phyloP scores from a whole-genome alignment of 2,888 invertebrate genomes.

The Eledone cirrhosa region DNA sequence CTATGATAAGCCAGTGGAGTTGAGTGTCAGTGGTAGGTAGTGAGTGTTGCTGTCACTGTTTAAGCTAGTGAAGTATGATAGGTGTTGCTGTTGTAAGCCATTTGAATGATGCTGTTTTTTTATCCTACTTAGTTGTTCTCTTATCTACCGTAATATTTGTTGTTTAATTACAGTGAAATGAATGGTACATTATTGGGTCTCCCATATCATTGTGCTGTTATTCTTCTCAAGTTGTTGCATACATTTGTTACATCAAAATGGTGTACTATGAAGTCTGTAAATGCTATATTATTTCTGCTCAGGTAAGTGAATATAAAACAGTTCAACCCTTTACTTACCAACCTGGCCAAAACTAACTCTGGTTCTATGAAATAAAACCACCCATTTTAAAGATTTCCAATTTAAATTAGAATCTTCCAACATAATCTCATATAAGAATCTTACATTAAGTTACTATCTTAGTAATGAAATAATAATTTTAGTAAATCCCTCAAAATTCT shows the following conservation, averaged over 20 bases:
- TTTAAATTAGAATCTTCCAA: too few species aligned
- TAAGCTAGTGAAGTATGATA: neutral
- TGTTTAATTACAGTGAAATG: slow-evolving; percentile 77
- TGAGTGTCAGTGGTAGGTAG: neutral
- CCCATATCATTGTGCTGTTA: slow-evolving; percentile 83
- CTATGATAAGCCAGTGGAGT: too few species aligned
- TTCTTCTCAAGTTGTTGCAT: slow-evolving; percentile 79
- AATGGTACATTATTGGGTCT: slow-evolving; percentile 88
- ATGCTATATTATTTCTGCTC: slow-evolving; percentile 77
- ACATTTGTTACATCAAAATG: slow-evolving; percentile 76
- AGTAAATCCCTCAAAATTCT: too few species aligned
- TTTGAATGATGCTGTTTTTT: neutral
- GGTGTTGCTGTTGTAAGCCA: neutral
- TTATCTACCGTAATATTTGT: neutral
- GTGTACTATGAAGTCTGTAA: slow-evolving; percentile 78
- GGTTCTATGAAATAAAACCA: too few species aligned
- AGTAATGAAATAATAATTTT: too few species aligned
- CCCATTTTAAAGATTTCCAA: too few species aligned
- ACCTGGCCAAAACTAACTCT: too few species aligned
- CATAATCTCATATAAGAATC: too few species aligned
- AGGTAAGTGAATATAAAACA: slow-evolving; percentile 45
- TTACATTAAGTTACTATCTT: too few species aligned
- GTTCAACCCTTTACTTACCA: too few species aligned
- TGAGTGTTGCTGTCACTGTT: neutral
- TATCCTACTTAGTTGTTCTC: neutral